These are phyloP conservation scores for Pterostichus madidus DNA, from an alignment of 2,888 invertebrate genomes.

Conservation along the genomic window DNA sequence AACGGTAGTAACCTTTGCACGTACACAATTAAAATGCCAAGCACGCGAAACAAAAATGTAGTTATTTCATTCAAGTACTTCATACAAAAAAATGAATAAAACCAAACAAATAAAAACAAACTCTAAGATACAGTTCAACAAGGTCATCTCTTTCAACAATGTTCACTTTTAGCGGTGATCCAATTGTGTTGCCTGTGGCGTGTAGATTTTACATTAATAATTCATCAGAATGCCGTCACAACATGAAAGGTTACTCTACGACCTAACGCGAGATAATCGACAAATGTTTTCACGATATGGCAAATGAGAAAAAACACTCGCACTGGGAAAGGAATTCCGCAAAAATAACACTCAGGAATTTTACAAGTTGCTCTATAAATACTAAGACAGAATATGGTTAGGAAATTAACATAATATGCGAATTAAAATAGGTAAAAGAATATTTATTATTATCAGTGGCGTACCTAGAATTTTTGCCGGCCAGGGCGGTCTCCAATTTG, in stretches of 20 bases:
- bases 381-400: too few relatives aligned
- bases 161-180: constrained; percentile 20
- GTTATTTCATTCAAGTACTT: background rate
- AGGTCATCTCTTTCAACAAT: constrained; percentile 23
- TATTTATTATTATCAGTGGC: too few relatives aligned
- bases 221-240: constrained; percentile 30
- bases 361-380: too few relatives aligned
- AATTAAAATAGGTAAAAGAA: too few relatives aligned
- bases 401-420: too few relatives aligned
- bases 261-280: constrained; percentile 23
- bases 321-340: background rate
- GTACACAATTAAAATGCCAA: too few relatives aligned
- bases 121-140: background rate
- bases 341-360: background rate
- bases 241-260: constrained; percentile 16
- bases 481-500: too few relatives aligned
- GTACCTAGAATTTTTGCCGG: too few relatives aligned
- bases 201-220: constrained; percentile 36
- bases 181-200: constrained; percentile 22
- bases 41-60: background rate
- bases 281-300: constrained; percentile 11
- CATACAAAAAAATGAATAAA: constrained; percentile 7
- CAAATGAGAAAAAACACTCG: background rate
- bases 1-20: too few relatives aligned
- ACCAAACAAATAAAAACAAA: constrained; percentile 16